Base-by-base conservation (phyloP, 2,888 invertebrate genomes). In the Clivina fossor region DNA sequence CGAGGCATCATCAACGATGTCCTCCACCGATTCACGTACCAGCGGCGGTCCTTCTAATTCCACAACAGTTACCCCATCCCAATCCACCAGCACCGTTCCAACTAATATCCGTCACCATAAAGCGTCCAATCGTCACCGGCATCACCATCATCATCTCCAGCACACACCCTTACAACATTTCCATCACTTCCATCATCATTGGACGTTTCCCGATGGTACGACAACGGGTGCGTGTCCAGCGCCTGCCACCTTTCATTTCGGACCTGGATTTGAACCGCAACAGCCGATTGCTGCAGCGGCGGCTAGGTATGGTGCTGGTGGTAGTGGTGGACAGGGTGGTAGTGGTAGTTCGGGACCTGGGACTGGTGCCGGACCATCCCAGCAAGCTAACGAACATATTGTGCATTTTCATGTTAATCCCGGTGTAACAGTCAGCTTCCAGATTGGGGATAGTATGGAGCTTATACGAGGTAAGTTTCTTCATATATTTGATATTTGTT, bases 371-470 rank as follows among this genome's bases (percentile, higher is more conserved):
- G n/a, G n/a, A n/a, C n/a, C 19, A 28, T 56, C 59, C 8, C 68
- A 65, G 53, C 67, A 69, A 18, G 67, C 65, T 47, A 62, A 63
- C 22, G 82, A 84, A 66, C 83, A 85, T 69, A 82, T 86, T 57
- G 86, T 88, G 61, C 80, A 85, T 65, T 81, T 88, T 67, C 88
- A 88, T 71, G 82, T 88, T 64, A 84, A 86, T 73, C 84, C 85
- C 8, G 88, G 88, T n/a, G 86, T 88, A 65, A 84, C 85, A 18
- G 83, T 89, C 69, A 84, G 84, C 62, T 83, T 89, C 66, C 81
- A 85, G 71, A 82, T 86, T 67, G 86, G 86, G 64, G 87, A 87
- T 66, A 84, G 83, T 70, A 77, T 86, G 64, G 87, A 88, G 73
- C 79, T 86, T 65, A 82, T 88, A 66, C 80, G 83, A 82, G 88